Percentiles rank a stretch among this genome's conserved stretches.
These are phyloP conservation scores for Smittia sp. DNA, from an alignment of 2,888 invertebrate species.

Conservation along the genomic window DNA sequence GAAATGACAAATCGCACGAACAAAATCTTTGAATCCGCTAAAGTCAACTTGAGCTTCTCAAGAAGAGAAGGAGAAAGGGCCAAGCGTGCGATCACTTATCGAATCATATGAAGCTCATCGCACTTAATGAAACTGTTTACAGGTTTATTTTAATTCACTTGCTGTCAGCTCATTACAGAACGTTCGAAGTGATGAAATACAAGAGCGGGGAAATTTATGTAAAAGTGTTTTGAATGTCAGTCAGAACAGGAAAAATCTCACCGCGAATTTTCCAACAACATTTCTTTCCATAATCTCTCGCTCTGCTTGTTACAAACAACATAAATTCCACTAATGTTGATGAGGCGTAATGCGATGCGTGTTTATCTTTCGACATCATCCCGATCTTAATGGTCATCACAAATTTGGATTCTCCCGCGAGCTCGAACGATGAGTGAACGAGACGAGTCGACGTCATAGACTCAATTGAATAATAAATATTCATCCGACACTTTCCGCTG, in stretches of 20 bases:
- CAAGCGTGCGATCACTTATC: neutral
- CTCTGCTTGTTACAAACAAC: neutral
- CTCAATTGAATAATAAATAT: conserved; percentile 8
- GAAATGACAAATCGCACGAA: no score
- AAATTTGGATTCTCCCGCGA: neutral
- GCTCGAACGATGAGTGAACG: neutral
- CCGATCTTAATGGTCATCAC: conserved; percentile 5
- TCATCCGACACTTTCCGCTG: neutral
- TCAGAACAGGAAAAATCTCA: no score
- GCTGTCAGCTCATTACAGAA: neutral
- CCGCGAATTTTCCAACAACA: neutral
- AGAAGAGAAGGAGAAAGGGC: no score
- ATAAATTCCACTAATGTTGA: neutral
- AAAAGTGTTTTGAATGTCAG: no score
- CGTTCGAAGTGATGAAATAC: neutral
- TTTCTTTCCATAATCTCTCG: neutral
- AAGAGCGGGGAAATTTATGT: neutral
- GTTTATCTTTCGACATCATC: conserved; percentile 2
- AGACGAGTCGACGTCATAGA: neutral
- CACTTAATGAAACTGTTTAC: neutral
- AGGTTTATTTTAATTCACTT: neutral
- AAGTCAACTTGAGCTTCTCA: no score
- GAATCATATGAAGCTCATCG: neutral
- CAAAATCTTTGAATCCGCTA: no score
- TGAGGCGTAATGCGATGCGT: neutral